Evolutionary conservation across 2,797 vertebrate genomes (phyloP), one percentile per base, ranked within the genome.

Genomic region (Serranus cabrilla): DNA sequence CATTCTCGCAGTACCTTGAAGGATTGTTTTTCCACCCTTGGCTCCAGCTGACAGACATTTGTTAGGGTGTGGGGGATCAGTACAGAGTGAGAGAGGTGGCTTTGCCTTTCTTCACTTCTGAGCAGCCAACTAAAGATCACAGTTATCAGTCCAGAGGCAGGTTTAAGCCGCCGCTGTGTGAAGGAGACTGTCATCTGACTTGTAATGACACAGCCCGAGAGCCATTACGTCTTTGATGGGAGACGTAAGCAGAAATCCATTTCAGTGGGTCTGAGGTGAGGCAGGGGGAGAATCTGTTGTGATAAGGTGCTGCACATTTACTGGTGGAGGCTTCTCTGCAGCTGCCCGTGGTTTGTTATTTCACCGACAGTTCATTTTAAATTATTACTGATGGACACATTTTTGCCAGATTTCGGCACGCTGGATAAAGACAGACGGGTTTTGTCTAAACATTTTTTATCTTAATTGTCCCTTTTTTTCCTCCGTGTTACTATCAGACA

Each of bases 171-270:
- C 59, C 71, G 70, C 74, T 76, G 54, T 68, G 75, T 76, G 87
- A 84, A 86, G 82, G 77, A 88, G 83, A 73, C 75, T 25, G 84
- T 80, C 87, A 80, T 84, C 81, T 89, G 90, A 87, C 84, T 89
- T 88, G 84, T 92, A 92, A 93, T 93, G 88, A 91, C 90, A 88
- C 76, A 87, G 76, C 71, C 89, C 45, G 57, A 88, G 77, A 85
- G 81, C 79, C 85, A 87, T 89, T 86, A 88, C 67, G 67, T 83
- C 81, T 87, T 82, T 87, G 87, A 91, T 90, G 87, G 76, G 83
- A 85, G 87, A 87, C 78, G 88, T 91, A 85, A 87, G 80, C 87
- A 87, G 76, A 89, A 92, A 91, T 92, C 89, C 84, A 91, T 89
- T 91, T 81, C 68, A 81, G 80, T 71, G 78, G 63, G 71, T 87